These are phyloP conservation scores for Enteromius radiatus DNA, from an alignment of 2,797 vertebrate species.

Conservation along the genomic window DNA sequence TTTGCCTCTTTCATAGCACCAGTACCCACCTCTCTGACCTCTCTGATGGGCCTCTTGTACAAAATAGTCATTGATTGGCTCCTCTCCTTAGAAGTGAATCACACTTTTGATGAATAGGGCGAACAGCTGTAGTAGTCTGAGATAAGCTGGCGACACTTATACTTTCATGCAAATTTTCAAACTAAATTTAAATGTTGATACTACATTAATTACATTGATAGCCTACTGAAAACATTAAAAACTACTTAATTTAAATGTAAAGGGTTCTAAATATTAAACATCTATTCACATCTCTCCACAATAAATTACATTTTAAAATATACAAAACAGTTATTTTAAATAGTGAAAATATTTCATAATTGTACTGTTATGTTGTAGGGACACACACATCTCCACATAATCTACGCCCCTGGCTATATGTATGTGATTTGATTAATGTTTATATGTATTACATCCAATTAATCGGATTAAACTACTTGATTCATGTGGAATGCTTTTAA, in stretches of 20 bases:
- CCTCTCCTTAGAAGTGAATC: background rate
- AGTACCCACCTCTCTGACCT: background rate
- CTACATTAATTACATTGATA: background rate
- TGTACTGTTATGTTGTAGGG: too few species aligned
- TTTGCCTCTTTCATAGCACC: background rate
- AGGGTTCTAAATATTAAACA: background rate
- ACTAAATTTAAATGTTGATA: background rate
- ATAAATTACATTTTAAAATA: too few species aligned
- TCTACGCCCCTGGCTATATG: too few species aligned
- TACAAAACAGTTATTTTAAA: too few species aligned
- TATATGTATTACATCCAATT: background rate
- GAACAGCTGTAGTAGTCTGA: conserved; percentile 2
- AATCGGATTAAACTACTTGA: background rate
- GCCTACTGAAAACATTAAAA: background rate
- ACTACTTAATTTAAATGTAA: background rate
- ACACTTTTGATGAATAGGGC: background rate
- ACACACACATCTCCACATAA: too few species aligned
- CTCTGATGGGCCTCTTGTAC: conserved; percentile 8
- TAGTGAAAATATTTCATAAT: too few species aligned
- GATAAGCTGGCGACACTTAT: background rate
- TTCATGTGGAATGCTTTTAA: background rate
- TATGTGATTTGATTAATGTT: background rate
- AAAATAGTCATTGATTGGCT: conserved; percentile 10
- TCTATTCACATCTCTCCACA: too few species aligned
- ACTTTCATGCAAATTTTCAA: background rate